These are phyloP conservation scores for Oscheius sp. DNA, from an alignment of 2,888 invertebrate genomes.

Conservation along the genomic window DNA sequence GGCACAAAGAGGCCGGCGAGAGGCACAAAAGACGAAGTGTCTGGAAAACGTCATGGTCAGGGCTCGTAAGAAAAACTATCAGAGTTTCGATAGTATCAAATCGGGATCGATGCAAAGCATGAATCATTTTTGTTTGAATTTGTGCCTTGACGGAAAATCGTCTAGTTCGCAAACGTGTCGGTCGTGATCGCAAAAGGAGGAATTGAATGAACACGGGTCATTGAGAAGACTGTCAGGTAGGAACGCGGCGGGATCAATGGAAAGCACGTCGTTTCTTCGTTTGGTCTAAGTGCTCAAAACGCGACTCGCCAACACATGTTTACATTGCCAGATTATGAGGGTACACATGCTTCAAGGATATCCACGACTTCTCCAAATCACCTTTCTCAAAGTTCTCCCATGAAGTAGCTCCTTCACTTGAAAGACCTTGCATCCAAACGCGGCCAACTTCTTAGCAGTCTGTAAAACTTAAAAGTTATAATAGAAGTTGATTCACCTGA, in stretches of 20 bases:
- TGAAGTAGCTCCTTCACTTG: constrained; percentile 79
- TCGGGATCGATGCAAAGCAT: constrained; percentile 21
- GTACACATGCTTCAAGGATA: constrained; percentile 33
- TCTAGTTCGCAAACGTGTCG: too few relatives aligned
- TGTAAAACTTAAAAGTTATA: constrained; percentile 62
- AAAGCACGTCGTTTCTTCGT: constrained; percentile 25
- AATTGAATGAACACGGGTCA: not conserved
- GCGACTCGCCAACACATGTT: constrained; percentile 38
- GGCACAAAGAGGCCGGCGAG: constrained; percentile 78
- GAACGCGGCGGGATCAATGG: constrained; percentile 23
- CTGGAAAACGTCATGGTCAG: constrained; percentile 71
- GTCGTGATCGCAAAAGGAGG: not conserved
- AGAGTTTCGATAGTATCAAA: not conserved
- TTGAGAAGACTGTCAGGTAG: not conserved
- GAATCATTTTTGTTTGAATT: constrained; percentile 31
- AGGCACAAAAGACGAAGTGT: constrained; percentile 79
- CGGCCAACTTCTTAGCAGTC: constrained; percentile 79
- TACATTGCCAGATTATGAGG: constrained; percentile 35
- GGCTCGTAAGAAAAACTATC: constrained; percentile 1
- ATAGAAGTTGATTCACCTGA: constrained; percentile 66
- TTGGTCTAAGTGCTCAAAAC: constrained; percentile 36
- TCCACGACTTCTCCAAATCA: constrained; percentile 57
- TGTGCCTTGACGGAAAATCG: constrained; percentile 1
- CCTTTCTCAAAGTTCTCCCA: constrained; percentile 79
- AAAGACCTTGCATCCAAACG: constrained; percentile 79